Conservation (phyloP, 2,888 invertebrate genomes). For the Cosmorhoe ocellata region DNA sequence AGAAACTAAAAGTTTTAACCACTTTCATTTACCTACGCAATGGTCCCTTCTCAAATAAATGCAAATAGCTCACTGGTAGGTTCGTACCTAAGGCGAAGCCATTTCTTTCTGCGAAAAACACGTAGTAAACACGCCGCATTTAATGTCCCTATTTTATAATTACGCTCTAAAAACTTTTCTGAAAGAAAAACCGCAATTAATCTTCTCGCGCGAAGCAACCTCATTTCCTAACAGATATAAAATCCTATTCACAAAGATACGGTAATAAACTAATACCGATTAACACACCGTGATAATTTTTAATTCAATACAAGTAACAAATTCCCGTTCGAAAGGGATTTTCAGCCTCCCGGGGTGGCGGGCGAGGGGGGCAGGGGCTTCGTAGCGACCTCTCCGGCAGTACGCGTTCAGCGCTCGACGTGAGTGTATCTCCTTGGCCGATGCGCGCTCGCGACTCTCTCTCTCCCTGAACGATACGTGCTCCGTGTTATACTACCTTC, state of each 20-base stretch:
- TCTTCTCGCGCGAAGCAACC: slow-evolving; percentile 4
- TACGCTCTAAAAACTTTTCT: slow-evolving; percentile 6
- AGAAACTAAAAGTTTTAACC: too few relatives aligned
- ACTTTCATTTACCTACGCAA: too few relatives aligned
- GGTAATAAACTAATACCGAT: slow-evolving; percentile 23
- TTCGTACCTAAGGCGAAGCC: too few relatives aligned
- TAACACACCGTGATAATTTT: slow-evolving; percentile 34
- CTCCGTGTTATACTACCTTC: background rate
- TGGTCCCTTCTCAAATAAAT: too few relatives aligned
- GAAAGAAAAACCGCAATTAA: slow-evolving; percentile 11
- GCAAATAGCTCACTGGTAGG: too few relatives aligned
- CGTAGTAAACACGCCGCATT: background rate
- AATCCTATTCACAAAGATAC: slow-evolving; percentile 1
- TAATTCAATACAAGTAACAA: slow-evolving; percentile 38
- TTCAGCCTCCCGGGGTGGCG: slow-evolving; percentile 43
- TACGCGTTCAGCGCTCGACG: slow-evolving; percentile 47
- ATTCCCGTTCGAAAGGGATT: slow-evolving; percentile 53
- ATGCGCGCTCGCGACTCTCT: slow-evolving; percentile 8
- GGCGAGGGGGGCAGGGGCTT: slow-evolving; percentile 33
- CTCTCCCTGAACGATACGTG: slow-evolving; percentile 9
- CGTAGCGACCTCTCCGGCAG: slow-evolving; percentile 61
- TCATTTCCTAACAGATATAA: background rate
- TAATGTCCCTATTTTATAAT: slow-evolving; percentile 10
- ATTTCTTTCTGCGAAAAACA: too few relatives aligned
- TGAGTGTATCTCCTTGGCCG: slow-evolving; percentile 34